Evolutionary conservation across 1,140 invertebrate species (phyloP), one percentile per base, ranked within the genome.

Genomic region (Thaumetopoea pityocampa): DNA sequence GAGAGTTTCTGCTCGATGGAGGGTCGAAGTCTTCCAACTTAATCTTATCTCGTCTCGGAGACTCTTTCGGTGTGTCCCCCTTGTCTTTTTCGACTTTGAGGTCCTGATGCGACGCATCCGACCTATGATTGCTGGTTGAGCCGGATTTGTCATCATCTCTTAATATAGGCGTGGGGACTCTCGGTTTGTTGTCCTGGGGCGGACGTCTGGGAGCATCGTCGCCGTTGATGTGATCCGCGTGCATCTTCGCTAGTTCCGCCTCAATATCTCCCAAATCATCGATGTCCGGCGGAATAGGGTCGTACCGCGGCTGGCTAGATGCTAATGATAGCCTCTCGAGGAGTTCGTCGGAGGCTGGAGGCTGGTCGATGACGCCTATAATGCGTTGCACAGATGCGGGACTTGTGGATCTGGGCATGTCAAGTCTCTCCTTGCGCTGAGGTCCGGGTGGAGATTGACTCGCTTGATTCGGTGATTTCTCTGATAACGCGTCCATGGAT

Each of bases 401-500:
- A 26, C 66, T 69, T 19, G 74, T 79, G 11, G 74, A 74, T 5
- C 69, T 50, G 2, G 73, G 73, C 71, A 72, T 69, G 36, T 84
- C 79, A n/a, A 81, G 60, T 1, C 76, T 69, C 37, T 86, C 83
- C 37, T 84, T 81, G 4, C 70, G 45, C 50, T 74, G 69, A 2
- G 72, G 72, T 0, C 73, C 72, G 33, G 87, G 87, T 4, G 87
- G 88, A 15, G 88, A 90, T 53, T 89, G 88, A 36, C 87, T 87
- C 16, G 89, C 91, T 69, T 96, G 94, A 70, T 96, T 95, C 2
- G 94, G 95, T 50, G 93, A 95, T 68, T 97, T 97, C 64, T 97
- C 95, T 11, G 94, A 96, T 2, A 96, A 73, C 1, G 95, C 94
- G 67, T 97, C 95, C 94, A 96, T 96, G 3, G 94, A 96, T 69